Percentiles rank a stretch among this genome's conserved stretches.
Evolutionary conservation across 2,113 vertebrate species (phyloP).

Genomic region (Odontesthes bonariensis): DNA sequence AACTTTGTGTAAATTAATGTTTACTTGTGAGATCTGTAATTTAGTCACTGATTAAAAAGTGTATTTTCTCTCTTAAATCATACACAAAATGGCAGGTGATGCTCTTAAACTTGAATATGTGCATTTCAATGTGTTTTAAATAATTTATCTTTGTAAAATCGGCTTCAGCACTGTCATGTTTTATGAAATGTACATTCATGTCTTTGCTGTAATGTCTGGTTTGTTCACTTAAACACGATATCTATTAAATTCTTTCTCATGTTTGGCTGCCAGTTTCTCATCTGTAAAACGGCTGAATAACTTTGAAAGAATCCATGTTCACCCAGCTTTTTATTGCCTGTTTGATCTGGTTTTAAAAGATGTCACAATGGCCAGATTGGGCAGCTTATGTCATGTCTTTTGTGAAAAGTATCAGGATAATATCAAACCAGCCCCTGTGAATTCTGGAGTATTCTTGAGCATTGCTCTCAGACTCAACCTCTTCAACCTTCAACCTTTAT

Average conservation of each 20-base stretch:
- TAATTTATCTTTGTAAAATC: constrained; percentile 1
- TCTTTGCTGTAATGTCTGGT: constrained; percentile 23
- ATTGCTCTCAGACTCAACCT: constrained; percentile 37
- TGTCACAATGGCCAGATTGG: background rate
- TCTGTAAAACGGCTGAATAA: background rate
- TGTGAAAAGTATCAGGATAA: background rate
- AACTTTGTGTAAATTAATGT: constrained; percentile 45
- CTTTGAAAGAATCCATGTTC: background rate
- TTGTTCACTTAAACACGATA: constrained; percentile 38
- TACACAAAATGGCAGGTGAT: constrained; percentile 28
- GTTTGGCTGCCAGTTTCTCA: background rate
- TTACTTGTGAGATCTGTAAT: constrained; percentile 26
- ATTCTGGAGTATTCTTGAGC: constrained; percentile 3
- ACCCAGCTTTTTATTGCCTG: no score
- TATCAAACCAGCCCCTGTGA: background rate
- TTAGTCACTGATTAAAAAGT: background rate
- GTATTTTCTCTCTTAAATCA: background rate
- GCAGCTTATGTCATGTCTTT: background rate
- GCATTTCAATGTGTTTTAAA: background rate
- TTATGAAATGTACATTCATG: constrained; percentile 30
- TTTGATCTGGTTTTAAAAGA: background rate
- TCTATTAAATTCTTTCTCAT: constrained; percentile 1
- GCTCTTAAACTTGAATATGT: constrained; percentile 8
- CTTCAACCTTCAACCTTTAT: constrained; percentile 57
- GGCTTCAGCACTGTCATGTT: constrained; percentile 2